A percentile compares a stretch with the other conserved stretches of the same genome.
Evolutionary conservation across 1,140 invertebrate species (phyloP).

Genomic region (Plodia interpunctella): DNA sequence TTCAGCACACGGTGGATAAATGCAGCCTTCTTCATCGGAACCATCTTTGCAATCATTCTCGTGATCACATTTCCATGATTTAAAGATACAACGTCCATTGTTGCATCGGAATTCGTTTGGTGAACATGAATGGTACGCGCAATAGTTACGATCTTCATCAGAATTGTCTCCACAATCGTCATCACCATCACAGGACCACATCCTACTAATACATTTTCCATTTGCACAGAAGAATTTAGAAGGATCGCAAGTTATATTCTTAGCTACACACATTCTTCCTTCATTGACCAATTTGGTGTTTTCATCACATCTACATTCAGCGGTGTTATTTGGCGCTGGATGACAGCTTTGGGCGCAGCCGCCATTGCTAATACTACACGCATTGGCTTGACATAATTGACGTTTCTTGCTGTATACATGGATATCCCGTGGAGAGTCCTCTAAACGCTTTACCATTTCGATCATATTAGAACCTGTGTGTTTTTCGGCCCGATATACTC

Average conservation of each 20-base stretch:
- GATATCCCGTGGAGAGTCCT: conserved; percentile 93
- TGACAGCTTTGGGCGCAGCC: conserved; percentile 97
- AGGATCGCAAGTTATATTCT: conserved; percentile 91
- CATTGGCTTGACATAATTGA: conserved; percentile 90
- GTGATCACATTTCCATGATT: conserved; percentile 95
- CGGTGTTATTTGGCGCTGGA: conserved; percentile 88
- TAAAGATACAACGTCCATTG: conserved; percentile 96
- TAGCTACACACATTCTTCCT: conserved; percentile 91
- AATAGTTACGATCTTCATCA: conserved; percentile 95
- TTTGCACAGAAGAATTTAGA: conserved; percentile 96
- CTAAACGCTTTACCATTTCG: conserved; percentile 94
- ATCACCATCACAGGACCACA: conserved; percentile 98
- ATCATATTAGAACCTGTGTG: conserved; percentile 96
- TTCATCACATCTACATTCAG: conserved; percentile 92
- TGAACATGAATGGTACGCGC: conserved; percentile 95
- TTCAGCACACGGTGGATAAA: conserved; percentile 91
- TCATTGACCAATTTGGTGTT: conserved; percentile 94
- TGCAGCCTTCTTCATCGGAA: conserved; percentile 94
- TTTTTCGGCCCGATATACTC: conserved; percentile 97
- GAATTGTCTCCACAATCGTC: conserved; percentile 96
- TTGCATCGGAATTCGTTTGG: conserved; percentile 95
- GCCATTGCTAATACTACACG: conserved; percentile 95
- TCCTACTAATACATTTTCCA: conserved; percentile 95
- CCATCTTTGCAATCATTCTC: conserved; percentile 97
- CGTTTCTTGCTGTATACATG: conserved; percentile 89